Evolutionary conservation across 2,888 invertebrate genomes (phyloP).

Genomic region (Acanthosepion lycidas): DNA sequence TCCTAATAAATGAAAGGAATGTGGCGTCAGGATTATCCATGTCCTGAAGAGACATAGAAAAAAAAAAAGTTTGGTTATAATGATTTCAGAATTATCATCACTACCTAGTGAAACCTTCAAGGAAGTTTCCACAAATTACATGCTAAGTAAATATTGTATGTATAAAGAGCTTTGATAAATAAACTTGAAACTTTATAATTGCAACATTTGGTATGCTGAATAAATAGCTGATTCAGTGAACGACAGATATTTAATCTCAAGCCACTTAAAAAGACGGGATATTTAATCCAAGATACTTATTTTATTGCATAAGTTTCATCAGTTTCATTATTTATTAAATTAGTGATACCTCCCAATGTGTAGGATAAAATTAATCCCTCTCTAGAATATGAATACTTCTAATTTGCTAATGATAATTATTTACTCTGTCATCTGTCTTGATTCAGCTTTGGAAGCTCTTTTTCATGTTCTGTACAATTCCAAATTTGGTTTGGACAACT

Average conservation of each 20-base stretch:
- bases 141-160: not conserved
- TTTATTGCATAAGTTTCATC: too few relatives aligned
- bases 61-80: not conserved
- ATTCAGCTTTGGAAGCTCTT: too few relatives aligned
- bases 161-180: not conserved
- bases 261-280: not conserved
- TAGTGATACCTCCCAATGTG: not conserved
- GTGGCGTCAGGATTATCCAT: too few relatives aligned
- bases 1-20: too few relatives aligned
- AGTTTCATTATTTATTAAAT: not conserved
- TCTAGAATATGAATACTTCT: not conserved
- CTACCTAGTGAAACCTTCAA: not conserved
- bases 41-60: too few relatives aligned
- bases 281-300: not conserved
- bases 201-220: not conserved
- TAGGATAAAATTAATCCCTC: not conserved
- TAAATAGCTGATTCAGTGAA: not conserved
- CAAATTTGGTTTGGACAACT: too few relatives aligned
- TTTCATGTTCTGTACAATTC: too few relatives aligned
- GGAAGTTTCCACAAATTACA: not conserved
- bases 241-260: not conserved
- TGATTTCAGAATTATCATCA: not conserved
- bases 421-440: not conserved
- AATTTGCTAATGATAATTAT: not conserved
- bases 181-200: not conserved